These are phyloP conservation scores for Eurystomus gularis DNA, from an alignment of 2,113 vertebrate species.

Conservation along the genomic window DNA sequence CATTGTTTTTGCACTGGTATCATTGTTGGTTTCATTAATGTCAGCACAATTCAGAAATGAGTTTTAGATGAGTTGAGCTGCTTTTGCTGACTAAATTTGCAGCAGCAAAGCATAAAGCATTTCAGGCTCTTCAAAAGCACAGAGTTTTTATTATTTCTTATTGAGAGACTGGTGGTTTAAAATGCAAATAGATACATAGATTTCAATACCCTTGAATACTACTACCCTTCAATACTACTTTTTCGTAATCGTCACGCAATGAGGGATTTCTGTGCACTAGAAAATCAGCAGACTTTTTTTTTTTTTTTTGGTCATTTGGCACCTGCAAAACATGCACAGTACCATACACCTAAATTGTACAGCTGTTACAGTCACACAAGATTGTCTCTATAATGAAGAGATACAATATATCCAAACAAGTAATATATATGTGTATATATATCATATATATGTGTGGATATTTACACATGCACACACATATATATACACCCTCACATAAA, in stretches of 20 bases:
- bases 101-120: slow-evolving; percentile 21
- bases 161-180: not conserved
- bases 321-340: not conserved
- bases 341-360: not conserved
- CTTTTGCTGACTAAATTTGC: slow-evolving; percentile 47
- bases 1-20: not conserved
- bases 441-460: not conserved
- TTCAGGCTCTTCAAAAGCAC: not conserved
- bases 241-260: not conserved
- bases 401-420: not conserved
- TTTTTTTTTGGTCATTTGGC: not conserved
- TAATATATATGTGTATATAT: not conserved
- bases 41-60: slow-evolving; percentile 49
- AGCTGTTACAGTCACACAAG: not conserved
- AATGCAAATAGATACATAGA: not conserved
- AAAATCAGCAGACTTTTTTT: not conserved
- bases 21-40: slow-evolving; percentile 23
- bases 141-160: not conserved
- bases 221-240: too few species aligned
- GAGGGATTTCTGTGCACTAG: not conserved
- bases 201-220: not conserved
- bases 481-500: not conserved
- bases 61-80: slow-evolving; percentile 40
- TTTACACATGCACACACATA: not conserved
- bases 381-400: not conserved